Evolutionary conservation across 2,888 invertebrate species (phyloP), one percentile per base, ranked within the genome.

Genomic region (Carabus problematicus): DNA sequence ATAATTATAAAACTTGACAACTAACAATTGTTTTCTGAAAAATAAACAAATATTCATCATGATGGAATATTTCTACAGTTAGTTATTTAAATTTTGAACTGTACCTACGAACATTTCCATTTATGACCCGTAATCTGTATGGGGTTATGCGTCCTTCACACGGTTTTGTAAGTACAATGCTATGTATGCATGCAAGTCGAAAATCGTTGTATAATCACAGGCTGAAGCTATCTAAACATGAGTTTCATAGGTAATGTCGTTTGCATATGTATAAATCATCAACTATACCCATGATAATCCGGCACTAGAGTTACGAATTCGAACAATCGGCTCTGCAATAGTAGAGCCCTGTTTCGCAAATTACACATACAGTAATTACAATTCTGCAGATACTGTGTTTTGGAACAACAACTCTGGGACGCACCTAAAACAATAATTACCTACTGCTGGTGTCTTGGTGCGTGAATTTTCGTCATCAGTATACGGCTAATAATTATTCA

Each of bases 261-360:
- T 67, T 67, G 67, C 60, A 67, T 67, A 67, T 67, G 67, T 67
- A 67, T 67, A 67, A 67, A 67, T 67, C 67, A 67, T 67, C 60
- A 67, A 67, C 60, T 67, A 67, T 67, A 67, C 67, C 67, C 67
- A 54, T 60, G 67, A 67, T 67, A 67, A 67, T 67, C 67, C 67
- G n/a, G 54, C 16, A 12, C 52, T 59, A 47, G 67, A 59, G 67
- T 54, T 54, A 52, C 40, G 67, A 67, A 67, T 67, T 67, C 66
- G 16, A 66, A 47, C 58, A 66, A 66, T 66, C 59, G 59, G 42
- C 40, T 9, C 66, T 54, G 60, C 60, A 59, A 67, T 67, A 52
- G 49, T 49, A 11, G 19, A 67, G 42, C 43, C n/a, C 52, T 29
- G 52, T 49, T 60, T 60, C 58, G 40, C 66, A 58, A 66, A 66